Evolutionary conservation across 1,140 invertebrate species (phyloP).

Genomic region (Bombus waltoni): DNA sequence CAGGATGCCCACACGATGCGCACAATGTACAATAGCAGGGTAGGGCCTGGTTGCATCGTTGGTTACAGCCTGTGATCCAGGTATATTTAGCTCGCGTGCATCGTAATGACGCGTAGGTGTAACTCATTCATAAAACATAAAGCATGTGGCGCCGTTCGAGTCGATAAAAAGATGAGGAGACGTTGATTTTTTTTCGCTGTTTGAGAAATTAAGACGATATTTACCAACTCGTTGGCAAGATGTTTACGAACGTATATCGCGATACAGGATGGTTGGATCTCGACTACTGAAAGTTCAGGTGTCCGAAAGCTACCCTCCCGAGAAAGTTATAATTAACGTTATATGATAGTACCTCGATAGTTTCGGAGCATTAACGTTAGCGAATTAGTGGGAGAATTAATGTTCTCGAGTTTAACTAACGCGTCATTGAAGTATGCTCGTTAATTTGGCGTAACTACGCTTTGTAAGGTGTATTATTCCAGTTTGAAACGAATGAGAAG

Average conservation of each 20-base stretch:
- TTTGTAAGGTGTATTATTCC: too few species aligned
- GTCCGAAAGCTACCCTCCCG: not conserved
- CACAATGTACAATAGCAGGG: constrained; percentile 65
- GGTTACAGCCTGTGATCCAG: constrained; percentile 30
- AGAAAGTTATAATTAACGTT: not conserved
- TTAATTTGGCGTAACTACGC: too few species aligned
- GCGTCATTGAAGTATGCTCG: not conserved
- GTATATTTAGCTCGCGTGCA: constrained; percentile 65
- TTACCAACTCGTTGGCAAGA: too few species aligned
- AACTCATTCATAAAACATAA: constrained; percentile 77
- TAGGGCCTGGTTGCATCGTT: constrained; percentile 65
- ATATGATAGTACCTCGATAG: not conserved
- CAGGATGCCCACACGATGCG: constrained; percentile 60
- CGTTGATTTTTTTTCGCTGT: not conserved
- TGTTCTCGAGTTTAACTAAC: not conserved
- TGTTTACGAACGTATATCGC: not conserved
- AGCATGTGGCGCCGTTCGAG: constrained; percentile 64
- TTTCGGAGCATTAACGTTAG: not conserved
- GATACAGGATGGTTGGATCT: not conserved
- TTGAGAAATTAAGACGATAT: not conserved
- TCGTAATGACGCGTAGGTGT: constrained; percentile 72
- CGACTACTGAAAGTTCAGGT: not conserved
- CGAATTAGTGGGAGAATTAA: too few species aligned
- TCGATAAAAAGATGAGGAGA: constrained; percentile 3
- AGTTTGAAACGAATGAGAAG: too few species aligned